A percentile compares a stretch with the other conserved stretches of the same genome.
Conservation (phyloP, 2,888 invertebrate species). For the Acanthosepion esculentum region DNA sequence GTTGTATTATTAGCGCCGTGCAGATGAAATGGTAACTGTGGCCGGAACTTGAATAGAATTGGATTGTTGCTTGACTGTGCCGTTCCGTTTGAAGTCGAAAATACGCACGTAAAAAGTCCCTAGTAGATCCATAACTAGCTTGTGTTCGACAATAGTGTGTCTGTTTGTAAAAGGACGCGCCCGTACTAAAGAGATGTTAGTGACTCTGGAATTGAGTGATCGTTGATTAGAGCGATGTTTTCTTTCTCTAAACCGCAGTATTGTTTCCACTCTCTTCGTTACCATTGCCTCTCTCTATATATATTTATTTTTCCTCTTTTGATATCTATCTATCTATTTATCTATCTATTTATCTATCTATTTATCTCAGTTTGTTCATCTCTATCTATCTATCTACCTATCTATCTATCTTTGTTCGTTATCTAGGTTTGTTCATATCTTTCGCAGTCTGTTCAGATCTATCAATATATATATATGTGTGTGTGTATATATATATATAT, state of each 20-base stretch:
- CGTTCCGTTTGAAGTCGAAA: not conserved
- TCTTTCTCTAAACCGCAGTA: not conserved
- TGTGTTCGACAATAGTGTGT: slow-evolving; percentile 3
- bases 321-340: not conserved
- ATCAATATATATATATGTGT: no score
- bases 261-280: not conserved
- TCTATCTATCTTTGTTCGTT: no score
- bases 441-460: no score
- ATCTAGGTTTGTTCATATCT: no score
- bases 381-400: not conserved
- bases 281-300: not conserved
- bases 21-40: not conserved
- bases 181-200: not conserved
- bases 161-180: not conserved
- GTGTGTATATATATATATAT: no score
- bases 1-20: not conserved
- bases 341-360: not conserved
- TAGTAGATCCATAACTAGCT: slow-evolving; percentile 33
- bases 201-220: not conserved
- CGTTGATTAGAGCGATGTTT: not conserved
- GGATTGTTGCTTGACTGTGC: slow-evolving; percentile 2
- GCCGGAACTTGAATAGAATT: slow-evolving; percentile 18
- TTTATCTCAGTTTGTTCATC: no score
- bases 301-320: not conserved
- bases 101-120: not conserved